Conservation (phyloP, 2,888 invertebrate species). For the Meiosimyza decipiens region DNA sequence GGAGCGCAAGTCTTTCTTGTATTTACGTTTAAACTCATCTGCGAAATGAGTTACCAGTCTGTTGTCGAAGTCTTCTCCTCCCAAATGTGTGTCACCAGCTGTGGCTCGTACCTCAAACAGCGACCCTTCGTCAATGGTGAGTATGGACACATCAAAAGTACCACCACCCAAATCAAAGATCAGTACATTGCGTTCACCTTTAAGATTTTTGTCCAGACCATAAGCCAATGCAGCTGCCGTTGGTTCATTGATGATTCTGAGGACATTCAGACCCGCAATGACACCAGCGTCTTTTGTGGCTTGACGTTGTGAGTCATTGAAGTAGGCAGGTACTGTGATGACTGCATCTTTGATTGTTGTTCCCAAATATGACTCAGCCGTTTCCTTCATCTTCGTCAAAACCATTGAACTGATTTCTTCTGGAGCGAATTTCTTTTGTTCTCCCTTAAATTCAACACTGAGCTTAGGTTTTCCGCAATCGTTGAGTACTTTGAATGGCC, state of each 20-base stretch:
- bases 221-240: conserved; percentile 93
- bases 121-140: conserved; percentile 91
- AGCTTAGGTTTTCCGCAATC: conserved; percentile 85
- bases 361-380: conserved; percentile 89
- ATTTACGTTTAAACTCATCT: conserved; percentile 86
- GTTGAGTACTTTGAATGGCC: conserved; percentile 90
- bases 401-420: conserved; percentile 96
- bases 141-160: conserved; percentile 94
- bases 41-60: conserved; percentile 87
- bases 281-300: conserved; percentile 95
- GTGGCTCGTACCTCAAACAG: conserved; percentile 95
- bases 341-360: conserved; percentile 87
- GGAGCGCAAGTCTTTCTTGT: conserved; percentile 74
- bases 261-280: conserved; percentile 89
- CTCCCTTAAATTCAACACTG: conserved; percentile 87
- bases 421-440: conserved; percentile 87
- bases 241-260: conserved; percentile 93
- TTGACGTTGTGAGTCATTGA: conserved; percentile 89
- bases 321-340: conserved; percentile 91
- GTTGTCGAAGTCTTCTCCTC: conserved; percentile 93
- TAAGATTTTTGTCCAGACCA: conserved; percentile 86
- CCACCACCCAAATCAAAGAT: conserved; percentile 78
- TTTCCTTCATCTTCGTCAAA: conserved; percentile 92
- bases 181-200: conserved; percentile 83
- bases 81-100: conserved; percentile 94